A percentile compares a stretch with the other conserved stretches of the same genome.
Evolutionary conservation across 2,113 vertebrate genomes (phyloP).

Genomic region (Sardina pilchardus): DNA sequence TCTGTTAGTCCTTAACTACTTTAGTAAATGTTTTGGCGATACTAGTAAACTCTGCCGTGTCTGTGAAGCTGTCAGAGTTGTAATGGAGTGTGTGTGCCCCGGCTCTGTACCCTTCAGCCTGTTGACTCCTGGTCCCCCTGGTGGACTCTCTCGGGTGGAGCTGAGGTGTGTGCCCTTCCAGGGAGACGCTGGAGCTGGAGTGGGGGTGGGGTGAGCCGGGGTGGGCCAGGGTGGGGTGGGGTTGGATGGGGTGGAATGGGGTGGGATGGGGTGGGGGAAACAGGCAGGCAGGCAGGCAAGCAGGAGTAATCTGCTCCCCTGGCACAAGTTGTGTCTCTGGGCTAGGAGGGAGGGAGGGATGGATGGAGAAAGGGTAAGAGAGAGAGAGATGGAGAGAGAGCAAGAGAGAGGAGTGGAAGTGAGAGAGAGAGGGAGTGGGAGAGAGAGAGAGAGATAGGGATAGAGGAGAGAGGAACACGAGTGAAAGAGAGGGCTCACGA

Average conservation of each 20-base stretch:
- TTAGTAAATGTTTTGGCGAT: background rate
- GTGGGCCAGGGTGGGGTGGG: background rate
- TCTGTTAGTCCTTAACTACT: background rate
- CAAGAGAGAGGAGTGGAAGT: background rate
- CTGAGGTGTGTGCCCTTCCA: background rate
- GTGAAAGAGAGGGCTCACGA: no score
- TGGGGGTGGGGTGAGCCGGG: background rate
- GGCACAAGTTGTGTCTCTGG: conserved; percentile 65
- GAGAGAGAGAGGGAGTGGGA: background rate
- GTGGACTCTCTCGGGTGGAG: background rate
- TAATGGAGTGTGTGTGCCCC: background rate
- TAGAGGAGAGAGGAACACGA: background rate
- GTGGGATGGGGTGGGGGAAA: background rate
- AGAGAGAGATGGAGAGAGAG: background rate
- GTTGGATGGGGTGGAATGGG: background rate
- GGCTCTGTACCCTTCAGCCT: background rate
- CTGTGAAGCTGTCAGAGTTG: background rate
- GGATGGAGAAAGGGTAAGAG: background rate
- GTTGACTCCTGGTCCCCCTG: background rate
- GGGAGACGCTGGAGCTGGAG: background rate
- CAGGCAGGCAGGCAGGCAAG: conserved; percentile 62
- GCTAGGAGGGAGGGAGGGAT: background rate
- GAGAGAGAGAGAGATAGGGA: background rate
- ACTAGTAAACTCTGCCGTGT: background rate
- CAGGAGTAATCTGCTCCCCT: conserved; percentile 70